Evolutionary conservation across 2,797 vertebrate species (phyloP), one percentile per base, ranked within the genome.

Genomic region (Corythornis leucogaster): DNA sequence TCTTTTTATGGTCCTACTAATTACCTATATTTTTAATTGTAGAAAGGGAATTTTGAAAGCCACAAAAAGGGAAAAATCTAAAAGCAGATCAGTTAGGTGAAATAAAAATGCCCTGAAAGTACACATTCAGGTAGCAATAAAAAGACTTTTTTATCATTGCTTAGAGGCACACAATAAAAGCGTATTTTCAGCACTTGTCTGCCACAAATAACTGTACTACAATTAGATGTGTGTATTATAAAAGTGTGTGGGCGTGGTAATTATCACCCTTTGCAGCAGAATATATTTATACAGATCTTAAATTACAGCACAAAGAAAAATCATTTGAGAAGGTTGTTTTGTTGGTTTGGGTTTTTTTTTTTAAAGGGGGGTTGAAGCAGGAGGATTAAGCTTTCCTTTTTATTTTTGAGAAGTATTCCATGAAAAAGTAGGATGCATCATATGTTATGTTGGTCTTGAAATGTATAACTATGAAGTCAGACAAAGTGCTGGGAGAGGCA

Each of bases 181-280:
- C 85, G 22, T 95, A 95, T 96, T 97, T 96, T 95, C 87, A 84
- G 96, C 92, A 70, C 82, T 58, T 92, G 82, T 64, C 70, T 94
- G 93, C 92, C 89, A 79, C 89, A 96, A 97, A 95, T 97, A 97
- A 93, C 94, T 74, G 88, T 78, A 80, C 91, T 95, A 95, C 93
- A 97, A 97, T 96, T 97, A 97, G 93, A 94, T 85, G 89, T 95
- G 85, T 91, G 61, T 95, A 93, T 96, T 96, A 95, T 95, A 96
- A 95, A 95, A 94, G 85, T 68, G 86, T 84, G 95, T 83, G 83
- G 94, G 92, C 0, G 51, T 94, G 92, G 96, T 97, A 97, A 97
- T 97, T 97, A 97, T 96, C 91, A 94, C 93, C 89, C 85, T 96
- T 92, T 85, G 90, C 85, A 95, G 88, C 75, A 93, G 91, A 92